Conservation (phyloP, 2,113 vertebrate genomes). For the Pseudopodoces humilis region DNA sequence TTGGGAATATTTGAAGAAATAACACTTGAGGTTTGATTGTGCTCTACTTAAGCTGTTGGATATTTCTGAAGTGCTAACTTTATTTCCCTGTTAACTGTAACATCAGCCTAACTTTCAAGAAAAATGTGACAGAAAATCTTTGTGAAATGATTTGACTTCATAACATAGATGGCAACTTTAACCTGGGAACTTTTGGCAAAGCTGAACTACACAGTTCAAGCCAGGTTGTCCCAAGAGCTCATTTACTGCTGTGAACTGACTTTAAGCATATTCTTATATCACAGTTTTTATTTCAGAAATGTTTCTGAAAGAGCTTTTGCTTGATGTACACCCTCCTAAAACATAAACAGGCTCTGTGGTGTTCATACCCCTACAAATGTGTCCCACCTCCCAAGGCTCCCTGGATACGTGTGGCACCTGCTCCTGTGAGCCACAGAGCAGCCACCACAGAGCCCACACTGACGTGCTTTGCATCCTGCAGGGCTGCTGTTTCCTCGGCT, state of each 20-base stretch:
- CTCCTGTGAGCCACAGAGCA: slow-evolving; percentile 72
- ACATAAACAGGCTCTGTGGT: not conserved
- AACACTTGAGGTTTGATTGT: not conserved
- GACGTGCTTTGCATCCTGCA: slow-evolving; percentile 72
- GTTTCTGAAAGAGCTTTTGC: not conserved
- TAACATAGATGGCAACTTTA: not conserved
- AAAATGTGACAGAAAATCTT: not conserved
- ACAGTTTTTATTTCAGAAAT: not conserved
- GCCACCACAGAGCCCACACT: slow-evolving; percentile 81
- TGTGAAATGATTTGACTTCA: not conserved
- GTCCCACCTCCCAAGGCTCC: slow-evolving; percentile 76
- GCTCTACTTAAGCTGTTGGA: not conserved
- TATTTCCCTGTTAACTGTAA: not conserved
- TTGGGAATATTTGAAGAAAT: not conserved
- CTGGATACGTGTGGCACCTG: slow-evolving; percentile 72
- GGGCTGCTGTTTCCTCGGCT: slow-evolving; percentile 51
- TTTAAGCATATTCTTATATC: not conserved
- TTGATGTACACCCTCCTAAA: not conserved
- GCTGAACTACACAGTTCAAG: not conserved
- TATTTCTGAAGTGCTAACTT: not conserved
- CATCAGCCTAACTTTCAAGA: not conserved
- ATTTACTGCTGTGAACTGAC: not conserved
- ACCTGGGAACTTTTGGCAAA: not conserved
- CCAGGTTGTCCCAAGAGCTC: not conserved
- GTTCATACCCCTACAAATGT: not conserved